Conservation (phyloP, 2,888 invertebrate species). For the Chesias legatella region DNA sequence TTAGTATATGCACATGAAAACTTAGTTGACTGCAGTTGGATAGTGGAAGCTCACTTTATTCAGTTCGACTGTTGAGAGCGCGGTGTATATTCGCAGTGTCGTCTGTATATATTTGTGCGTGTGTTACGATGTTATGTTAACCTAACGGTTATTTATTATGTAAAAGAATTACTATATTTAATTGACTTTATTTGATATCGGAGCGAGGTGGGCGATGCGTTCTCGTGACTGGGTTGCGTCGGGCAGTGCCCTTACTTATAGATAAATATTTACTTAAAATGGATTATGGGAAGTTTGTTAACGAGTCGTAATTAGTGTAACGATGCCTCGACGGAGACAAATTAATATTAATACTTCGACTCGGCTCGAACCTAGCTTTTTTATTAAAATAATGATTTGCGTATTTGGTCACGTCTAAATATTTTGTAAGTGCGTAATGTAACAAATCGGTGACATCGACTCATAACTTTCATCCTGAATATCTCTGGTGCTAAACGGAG, state of each 20-base stretch:
- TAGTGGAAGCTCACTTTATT: no score
- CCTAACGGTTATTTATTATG: slow-evolving; percentile 25
- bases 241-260: slow-evolving; percentile 39
- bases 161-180: slow-evolving; percentile 18
- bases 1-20: no score
- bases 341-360: slow-evolving; percentile 17
- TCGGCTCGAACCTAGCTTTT: slow-evolving; percentile 18
- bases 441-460: slow-evolving; percentile 52
- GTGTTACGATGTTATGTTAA: slow-evolving; percentile 13
- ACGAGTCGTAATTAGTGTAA: slow-evolving; percentile 11
- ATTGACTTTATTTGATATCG: slow-evolving; percentile 14
- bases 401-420: slow-evolving; percentile 34
- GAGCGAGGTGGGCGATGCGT: slow-evolving; percentile 23
- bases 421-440: slow-evolving; percentile 29
- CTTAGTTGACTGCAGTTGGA: no score
- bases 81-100: slow-evolving; percentile 2
- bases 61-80: no score
- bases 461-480: slow-evolving; percentile 46
- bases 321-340: slow-evolving; percentile 20
- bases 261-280: slow-evolving; percentile 29
- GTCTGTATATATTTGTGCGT: slow-evolving; percentile 10
- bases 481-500: slow-evolving; percentile 66
- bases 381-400: slow-evolving; percentile 31
- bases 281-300: slow-evolving; percentile 8
- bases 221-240: slow-evolving; percentile 35